phyloP scores from a whole-genome alignment of 2,113 vertebrate genomes.

The Caloenas nicobarica region DNA sequence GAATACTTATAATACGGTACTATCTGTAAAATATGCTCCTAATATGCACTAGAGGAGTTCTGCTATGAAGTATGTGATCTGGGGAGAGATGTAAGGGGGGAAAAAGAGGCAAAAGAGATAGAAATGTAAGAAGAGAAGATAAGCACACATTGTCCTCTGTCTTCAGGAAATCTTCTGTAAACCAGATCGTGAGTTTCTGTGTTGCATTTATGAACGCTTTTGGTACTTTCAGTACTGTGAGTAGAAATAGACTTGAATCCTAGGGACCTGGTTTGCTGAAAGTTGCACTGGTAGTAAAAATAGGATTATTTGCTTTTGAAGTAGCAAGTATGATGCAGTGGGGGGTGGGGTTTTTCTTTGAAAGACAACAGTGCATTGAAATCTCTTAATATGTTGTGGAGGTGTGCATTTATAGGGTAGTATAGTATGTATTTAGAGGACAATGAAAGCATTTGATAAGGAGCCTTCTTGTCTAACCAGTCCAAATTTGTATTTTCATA shows the following conservation, averaged over 20 bases:
- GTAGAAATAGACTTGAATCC: background rate
- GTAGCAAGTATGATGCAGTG: background rate
- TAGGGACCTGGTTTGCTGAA: background rate
- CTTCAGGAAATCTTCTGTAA: background rate
- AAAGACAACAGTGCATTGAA: background rate
- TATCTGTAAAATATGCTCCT: background rate
- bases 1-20: background rate
- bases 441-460: background rate
- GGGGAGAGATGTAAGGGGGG: background rate
- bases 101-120: background rate
- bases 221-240: background rate
- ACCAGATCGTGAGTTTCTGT: background rate
- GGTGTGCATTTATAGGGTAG: background rate
- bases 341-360: background rate
- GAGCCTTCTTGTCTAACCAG: background rate
- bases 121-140: background rate
- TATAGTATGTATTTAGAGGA: background rate
- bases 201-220: background rate
- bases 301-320: background rate
- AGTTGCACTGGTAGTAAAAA: background rate
- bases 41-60: background rate
- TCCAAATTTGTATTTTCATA: background rate
- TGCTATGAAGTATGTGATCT: background rate
- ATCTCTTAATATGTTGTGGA: background rate
- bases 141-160: background rate